Percentiles rank a stretch among this genome's conserved stretches.
Evolutionary conservation across 2,113 vertebrate genomes (phyloP).

Genomic region (Centropristis striata): DNA sequence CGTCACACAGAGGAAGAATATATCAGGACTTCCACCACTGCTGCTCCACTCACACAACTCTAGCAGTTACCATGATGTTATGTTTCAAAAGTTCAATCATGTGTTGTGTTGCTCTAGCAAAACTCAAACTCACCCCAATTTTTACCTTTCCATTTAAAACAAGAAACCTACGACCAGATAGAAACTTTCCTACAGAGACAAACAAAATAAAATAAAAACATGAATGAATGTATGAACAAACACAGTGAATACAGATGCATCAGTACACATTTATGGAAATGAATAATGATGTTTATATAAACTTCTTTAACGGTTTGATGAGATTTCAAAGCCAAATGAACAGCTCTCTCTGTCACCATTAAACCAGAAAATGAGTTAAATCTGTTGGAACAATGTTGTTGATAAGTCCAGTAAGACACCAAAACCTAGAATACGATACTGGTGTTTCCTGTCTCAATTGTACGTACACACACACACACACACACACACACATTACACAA

Average conservation of each 20-base stretch:
- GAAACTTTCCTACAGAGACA: neutral
- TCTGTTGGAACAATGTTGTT: too few relatives aligned
- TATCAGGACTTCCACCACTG: neutral
- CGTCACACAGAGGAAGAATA: slow-evolving; percentile 5
- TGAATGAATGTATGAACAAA: neutral
- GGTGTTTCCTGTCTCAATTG: too few relatives aligned
- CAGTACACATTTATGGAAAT: neutral
- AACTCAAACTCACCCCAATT: neutral
- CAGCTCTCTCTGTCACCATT: too few relatives aligned
- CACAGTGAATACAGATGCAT: neutral
- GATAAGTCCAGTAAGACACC: too few relatives aligned
- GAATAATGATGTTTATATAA: neutral
- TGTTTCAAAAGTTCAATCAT: neutral
- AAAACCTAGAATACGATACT: too few relatives aligned
- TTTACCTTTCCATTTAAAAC: neutral
- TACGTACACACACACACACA: too few relatives aligned
- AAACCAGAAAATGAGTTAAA: too few relatives aligned
- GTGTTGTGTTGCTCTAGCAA: too few relatives aligned
- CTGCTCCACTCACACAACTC: neutral
- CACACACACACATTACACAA: too few relatives aligned
- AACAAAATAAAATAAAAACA: neutral
- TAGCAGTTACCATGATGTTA: neutral
- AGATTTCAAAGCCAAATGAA: too few relatives aligned
- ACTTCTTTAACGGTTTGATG: neutral
- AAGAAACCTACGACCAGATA: neutral